Evolutionary conservation across 2,797 vertebrate genomes (phyloP).

Genomic region (Falco cherrug): DNA sequence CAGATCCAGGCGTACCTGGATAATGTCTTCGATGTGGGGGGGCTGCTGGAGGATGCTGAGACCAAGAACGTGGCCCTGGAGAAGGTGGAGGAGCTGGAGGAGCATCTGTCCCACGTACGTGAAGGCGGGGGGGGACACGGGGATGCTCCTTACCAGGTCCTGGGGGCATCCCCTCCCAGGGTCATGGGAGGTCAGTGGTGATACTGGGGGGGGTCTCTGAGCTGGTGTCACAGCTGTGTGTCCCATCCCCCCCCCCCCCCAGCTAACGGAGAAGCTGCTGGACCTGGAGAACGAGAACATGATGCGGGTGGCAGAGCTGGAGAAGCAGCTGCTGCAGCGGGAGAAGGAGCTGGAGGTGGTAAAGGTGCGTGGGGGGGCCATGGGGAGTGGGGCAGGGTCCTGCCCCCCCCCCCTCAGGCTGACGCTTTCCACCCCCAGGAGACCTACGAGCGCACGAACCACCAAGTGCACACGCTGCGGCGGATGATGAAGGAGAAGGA

Average conservation of each 20-base stretch:
- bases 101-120: conserved; percentile 95
- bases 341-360: conserved; percentile 90
- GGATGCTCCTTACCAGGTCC: rapidly evolving
- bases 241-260: not conserved
- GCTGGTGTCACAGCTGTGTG: not conserved
- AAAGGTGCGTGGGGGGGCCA: conserved; percentile 78
- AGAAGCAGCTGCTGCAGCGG: conserved; percentile 92
- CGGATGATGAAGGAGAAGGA: conserved; percentile 96
- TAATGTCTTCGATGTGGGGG: conserved; percentile 96
- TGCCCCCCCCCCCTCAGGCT: rapidly evolving
- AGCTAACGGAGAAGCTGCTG: conserved; percentile 96
- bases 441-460: conserved; percentile 91
- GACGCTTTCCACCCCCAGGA: conserved; percentile 77
- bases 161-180: not conserved
- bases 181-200: rapidly evolving
- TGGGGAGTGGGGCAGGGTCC: not conserved
- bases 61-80: conserved; percentile 97
- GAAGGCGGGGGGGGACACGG: rapidly evolving
- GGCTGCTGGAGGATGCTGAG: conserved; percentile 94
- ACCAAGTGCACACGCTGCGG: conserved; percentile 92
- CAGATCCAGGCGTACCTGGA: conserved; percentile 99
- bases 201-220: rapidly evolving
- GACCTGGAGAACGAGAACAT: conserved; percentile 98
- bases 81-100: conserved; percentile 97
- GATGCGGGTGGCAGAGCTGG: conserved; percentile 95